A percentile compares a stretch with the other conserved stretches of the same genome.
Conservation (phyloP, 2,113 vertebrate genomes). For the Ceyx melanurus region DNA sequence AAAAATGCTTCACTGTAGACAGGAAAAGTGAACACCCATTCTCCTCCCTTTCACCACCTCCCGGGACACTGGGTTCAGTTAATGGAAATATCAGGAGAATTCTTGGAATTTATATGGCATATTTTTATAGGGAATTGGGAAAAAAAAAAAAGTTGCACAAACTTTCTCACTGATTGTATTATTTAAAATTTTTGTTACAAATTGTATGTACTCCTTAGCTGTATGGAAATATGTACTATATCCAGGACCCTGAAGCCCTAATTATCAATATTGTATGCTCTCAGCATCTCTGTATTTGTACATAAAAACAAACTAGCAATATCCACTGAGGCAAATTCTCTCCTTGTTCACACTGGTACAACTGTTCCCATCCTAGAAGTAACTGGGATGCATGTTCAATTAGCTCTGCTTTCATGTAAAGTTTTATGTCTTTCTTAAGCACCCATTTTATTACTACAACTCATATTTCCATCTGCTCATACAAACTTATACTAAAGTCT, state of each 20-base stretch:
- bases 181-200: neutral
- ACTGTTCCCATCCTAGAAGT: neutral
- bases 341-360: neutral
- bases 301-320: neutral
- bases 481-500: slow-evolving; percentile 11
- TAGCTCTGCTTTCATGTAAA: neutral
- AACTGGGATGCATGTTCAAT: neutral
- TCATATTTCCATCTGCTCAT: slow-evolving; percentile 51
- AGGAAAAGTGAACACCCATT: slow-evolving; percentile 53
- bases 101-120: neutral
- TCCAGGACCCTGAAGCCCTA: neutral
- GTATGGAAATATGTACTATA: neutral
- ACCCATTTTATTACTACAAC: slow-evolving; percentile 46
- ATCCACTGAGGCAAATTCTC: neutral
- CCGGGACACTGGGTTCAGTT: neutral
- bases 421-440: slow-evolving; percentile 45
- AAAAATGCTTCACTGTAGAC: slow-evolving; percentile 24
- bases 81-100: slow-evolving; percentile 15
- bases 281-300: neutral
- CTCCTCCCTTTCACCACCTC: slow-evolving; percentile 32
- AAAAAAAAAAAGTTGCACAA: neutral
- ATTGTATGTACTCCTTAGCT: neutral
- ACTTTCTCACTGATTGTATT: neutral
- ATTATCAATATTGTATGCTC: neutral
- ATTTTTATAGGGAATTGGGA: neutral